These are phyloP conservation scores for Nyctibius grandis DNA, from an alignment of 2,797 vertebrate species.

Conservation along the genomic window DNA sequence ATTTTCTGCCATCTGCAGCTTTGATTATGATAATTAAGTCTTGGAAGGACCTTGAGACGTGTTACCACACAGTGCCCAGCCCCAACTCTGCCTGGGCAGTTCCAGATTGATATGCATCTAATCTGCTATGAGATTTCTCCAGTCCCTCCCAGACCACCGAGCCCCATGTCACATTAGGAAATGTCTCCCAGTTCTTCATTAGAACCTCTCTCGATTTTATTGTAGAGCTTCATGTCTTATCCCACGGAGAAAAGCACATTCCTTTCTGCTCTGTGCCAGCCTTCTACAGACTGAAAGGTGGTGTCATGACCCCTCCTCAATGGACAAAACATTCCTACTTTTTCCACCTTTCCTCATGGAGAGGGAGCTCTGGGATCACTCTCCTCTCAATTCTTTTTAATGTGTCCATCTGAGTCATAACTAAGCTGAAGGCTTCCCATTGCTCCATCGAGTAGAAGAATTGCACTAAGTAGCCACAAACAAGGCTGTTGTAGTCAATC, in stretches of 20 bases:
- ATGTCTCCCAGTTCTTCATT: neutral
- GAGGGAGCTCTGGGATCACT: neutral
- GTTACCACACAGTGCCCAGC: neutral
- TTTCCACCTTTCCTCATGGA: neutral
- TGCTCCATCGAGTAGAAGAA: neutral
- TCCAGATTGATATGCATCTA: neutral
- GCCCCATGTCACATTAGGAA: neutral
- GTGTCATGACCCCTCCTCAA: neutral
- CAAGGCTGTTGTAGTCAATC: neutral
- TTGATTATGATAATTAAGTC: neutral
- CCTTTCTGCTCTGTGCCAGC: neutral
- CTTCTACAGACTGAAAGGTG: neutral
- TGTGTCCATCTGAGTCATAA: neutral
- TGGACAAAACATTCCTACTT: neutral
- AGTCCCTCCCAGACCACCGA: neutral
- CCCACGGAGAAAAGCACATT: fast-evolving
- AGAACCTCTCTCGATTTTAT: neutral
- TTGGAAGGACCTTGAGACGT: neutral
- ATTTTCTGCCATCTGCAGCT: neutral
- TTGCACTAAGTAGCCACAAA: neutral
- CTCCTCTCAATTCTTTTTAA: neutral
- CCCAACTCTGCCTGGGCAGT: neutral
- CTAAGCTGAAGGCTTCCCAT: neutral
- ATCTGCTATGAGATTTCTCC: neutral
- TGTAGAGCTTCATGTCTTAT: neutral